phyloP scores from a whole-genome alignment of 2,113 vertebrate genomes.

The Scomber scombrus region DNA sequence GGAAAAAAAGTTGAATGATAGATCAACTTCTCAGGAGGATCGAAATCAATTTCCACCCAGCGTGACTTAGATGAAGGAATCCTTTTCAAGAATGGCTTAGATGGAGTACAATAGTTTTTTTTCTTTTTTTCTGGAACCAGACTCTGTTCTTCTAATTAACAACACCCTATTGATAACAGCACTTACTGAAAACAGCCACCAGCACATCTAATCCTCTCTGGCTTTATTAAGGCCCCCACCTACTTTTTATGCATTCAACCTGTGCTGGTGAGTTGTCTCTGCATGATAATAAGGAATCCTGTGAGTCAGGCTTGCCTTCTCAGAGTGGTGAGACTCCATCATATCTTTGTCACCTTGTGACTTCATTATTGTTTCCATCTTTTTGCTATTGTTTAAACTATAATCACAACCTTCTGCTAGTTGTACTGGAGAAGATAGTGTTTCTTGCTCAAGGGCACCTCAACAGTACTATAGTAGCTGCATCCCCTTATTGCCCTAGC shows the following conservation, averaged over 20 bases:
- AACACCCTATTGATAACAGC: constrained; percentile 47
- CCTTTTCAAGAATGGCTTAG: constrained; percentile 62
- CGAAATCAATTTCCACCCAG: constrained; percentile 68
- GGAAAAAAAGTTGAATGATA: constrained; percentile 48
- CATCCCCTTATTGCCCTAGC: neutral
- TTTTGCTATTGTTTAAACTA: neutral
- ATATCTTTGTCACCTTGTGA: neutral
- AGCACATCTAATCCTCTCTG: constrained; percentile 39
- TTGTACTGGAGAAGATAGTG: neutral
- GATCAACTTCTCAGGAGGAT: constrained; percentile 64
- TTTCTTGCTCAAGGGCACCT: neutral
- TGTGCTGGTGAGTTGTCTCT: constrained; percentile 35
- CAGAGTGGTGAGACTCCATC: constrained; percentile 3
- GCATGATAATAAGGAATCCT: constrained; percentile 49
- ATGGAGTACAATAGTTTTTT: constrained; percentile 45
- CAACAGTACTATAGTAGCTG: neutral
- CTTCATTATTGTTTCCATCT: neutral
- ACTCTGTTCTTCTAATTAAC: constrained; percentile 56
- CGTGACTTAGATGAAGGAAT: constrained; percentile 54
- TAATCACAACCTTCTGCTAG: neutral
- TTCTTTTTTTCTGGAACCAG: constrained; percentile 15
- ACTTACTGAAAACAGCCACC: constrained; percentile 50
- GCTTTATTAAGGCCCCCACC: constrained; percentile 36
- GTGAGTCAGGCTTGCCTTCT: constrained; percentile 26
- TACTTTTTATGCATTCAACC: constrained; percentile 36